A percentile compares a stretch with the other conserved stretches of the same genome.
Conservation (phyloP, 2,113 vertebrate species). For the Typhlomys cinereus region DNA sequence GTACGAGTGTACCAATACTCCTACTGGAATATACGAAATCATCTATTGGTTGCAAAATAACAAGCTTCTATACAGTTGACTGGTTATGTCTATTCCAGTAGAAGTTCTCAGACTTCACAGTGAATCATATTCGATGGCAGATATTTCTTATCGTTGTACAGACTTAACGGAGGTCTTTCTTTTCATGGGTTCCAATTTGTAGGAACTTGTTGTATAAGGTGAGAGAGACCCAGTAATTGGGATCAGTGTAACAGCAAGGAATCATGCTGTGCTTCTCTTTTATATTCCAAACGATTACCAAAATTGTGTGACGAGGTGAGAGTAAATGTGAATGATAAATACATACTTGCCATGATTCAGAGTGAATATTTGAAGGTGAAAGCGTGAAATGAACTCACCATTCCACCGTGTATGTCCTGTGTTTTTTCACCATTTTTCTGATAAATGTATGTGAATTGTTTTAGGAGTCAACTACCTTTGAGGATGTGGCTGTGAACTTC, state of each 20-base stretch:
- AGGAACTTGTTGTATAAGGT: neutral
- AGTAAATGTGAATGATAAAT: neutral
- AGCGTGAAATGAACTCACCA: neutral
- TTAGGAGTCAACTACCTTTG: neutral
- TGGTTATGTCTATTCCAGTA: neutral
- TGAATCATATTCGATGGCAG: neutral
- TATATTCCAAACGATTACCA: neutral
- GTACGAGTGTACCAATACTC: neutral
- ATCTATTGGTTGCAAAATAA: neutral
- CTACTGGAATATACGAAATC: too few relatives aligned
- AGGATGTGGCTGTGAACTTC: slow-evolving; percentile 15
- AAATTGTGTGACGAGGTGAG: neutral
- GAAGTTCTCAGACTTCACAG: neutral
- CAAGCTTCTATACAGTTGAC: neutral
- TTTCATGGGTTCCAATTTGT: neutral
- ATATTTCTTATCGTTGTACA: neutral
- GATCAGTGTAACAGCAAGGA: neutral
- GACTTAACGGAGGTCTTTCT: neutral
- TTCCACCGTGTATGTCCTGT: neutral
- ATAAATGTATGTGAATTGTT: neutral
- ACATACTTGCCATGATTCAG: neutral
- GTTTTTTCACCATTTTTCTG: neutral
- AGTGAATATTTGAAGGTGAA: neutral
- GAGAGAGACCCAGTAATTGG: too few relatives aligned
- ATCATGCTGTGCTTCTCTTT: neutral